A percentile compares a stretch with the other conserved stretches of the same genome.
Evolutionary conservation across 1,140 invertebrate genomes (phyloP).

Genomic region (Babylonia areolata): DNA sequence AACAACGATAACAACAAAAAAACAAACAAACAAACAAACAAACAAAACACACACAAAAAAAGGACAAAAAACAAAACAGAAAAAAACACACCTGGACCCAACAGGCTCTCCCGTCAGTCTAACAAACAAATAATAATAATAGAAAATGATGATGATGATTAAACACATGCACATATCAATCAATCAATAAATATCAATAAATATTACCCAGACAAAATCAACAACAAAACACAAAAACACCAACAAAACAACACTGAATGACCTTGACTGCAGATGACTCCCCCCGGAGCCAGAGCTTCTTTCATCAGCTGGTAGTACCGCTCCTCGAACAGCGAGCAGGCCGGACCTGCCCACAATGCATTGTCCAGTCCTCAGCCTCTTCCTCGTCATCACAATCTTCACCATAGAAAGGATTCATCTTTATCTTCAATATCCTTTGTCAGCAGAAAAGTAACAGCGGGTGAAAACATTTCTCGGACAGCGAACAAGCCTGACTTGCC

Average conservation of each 20-base stretch:
- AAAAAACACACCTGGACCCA: not conserved
- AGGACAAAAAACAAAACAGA: not conserved
- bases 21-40: not conserved
- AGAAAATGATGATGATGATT: not conserved
- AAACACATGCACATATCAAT: not conserved
- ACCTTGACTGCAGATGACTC: slow-evolving; percentile 91
- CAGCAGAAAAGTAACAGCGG: too few species aligned
- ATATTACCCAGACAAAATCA: too few species aligned
- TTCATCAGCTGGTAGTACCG: slow-evolving; percentile 93
- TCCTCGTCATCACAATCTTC: not conserved
- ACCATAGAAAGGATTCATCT: not conserved
- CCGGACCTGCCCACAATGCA: slow-evolving; percentile 78
- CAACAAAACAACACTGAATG: slow-evolving; percentile 25
- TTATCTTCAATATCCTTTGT: not conserved
- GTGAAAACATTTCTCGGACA: too few species aligned
- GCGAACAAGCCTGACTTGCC: too few species aligned
- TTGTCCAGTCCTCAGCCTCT: not conserved
- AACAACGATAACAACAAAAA: not conserved
- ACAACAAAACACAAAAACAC: not conserved
- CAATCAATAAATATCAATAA: not conserved
- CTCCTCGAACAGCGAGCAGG: slow-evolving; percentile 83
- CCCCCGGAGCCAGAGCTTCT: slow-evolving; percentile 87
- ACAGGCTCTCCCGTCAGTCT: too few species aligned
- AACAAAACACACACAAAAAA: not conserved
- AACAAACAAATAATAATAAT: too few species aligned